Conservation (phyloP, 2,113 vertebrate genomes). For the Hemicordylus capensis region DNA sequence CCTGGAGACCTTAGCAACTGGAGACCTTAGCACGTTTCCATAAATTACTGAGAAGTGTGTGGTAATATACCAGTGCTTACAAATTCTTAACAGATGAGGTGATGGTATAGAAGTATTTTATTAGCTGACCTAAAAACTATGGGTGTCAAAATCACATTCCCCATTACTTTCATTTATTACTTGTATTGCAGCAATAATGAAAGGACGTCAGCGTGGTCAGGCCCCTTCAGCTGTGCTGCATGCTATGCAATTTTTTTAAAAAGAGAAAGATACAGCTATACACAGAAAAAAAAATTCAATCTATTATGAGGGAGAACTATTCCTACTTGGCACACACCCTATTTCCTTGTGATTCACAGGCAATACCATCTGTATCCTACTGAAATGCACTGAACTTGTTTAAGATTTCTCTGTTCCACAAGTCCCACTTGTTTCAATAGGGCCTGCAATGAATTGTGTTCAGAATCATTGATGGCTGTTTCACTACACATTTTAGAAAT, state of each 20-base stretch:
- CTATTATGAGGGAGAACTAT: too few species aligned
- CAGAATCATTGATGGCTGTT: neutral
- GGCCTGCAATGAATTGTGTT: neutral
- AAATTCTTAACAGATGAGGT: constrained; percentile 29
- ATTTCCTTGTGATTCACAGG: neutral
- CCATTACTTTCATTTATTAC: neutral
- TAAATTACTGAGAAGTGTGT: constrained; percentile 29
- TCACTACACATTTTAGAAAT: neutral
- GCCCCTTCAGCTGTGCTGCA: neutral
- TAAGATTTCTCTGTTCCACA: neutral
- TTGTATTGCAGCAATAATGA: neutral
- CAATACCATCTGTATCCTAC: neutral
- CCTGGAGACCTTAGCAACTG: constrained; percentile 25
- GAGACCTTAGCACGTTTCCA: constrained; percentile 12
- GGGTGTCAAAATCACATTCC: constrained; percentile 8
- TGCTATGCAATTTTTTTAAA: neutral
- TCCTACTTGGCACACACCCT: too few species aligned
- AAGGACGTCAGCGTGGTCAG: neutral
- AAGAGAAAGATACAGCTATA: neutral
- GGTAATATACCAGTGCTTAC: constrained; percentile 10
- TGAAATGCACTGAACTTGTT: neutral
- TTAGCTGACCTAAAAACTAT: neutral
- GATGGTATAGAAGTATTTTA: constrained; percentile 1
- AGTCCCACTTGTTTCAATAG: neutral
- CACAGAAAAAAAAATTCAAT: neutral